A percentile compares a stretch with the other conserved stretches of the same genome.
phyloP scores from a whole-genome alignment of 2,113 vertebrate genomes.

The Tachysurus vachellii region DNA sequence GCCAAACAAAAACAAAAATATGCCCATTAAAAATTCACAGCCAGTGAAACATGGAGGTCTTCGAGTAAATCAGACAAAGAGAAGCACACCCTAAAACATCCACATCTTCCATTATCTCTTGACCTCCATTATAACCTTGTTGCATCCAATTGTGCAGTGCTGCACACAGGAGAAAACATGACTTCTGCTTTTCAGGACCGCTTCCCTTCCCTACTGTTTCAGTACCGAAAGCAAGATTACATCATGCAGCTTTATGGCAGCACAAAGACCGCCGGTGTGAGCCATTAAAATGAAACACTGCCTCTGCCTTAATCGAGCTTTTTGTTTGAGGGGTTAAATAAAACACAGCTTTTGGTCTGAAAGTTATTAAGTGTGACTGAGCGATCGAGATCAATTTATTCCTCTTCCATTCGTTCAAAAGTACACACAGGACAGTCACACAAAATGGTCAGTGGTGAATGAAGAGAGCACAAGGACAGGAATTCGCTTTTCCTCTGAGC shows the following conservation, averaged over 20 bases:
- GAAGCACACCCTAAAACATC: neutral
- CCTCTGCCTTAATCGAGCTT: slow-evolving; percentile 28
- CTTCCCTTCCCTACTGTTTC: neutral
- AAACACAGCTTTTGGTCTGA: slow-evolving; percentile 24
- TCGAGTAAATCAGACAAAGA: slow-evolving; percentile 1
- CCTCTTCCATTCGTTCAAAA: slow-evolving; percentile 17
- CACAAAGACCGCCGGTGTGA: neutral
- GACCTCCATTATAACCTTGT: slow-evolving; percentile 26
- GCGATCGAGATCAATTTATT: slow-evolving; percentile 41
- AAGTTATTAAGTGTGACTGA: slow-evolving; percentile 36
- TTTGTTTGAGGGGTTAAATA: slow-evolving; percentile 36
- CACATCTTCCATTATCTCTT: slow-evolving; percentile 24
- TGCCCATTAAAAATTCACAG: slow-evolving; percentile 5
- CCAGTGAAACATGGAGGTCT: neutral
- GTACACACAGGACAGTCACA: slow-evolving; percentile 18
- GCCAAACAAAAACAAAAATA: neutral
- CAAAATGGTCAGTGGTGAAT: slow-evolving; percentile 44
- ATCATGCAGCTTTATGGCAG: slow-evolving; percentile 19
- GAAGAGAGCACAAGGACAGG: slow-evolving; percentile 34
- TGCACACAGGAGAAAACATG: slow-evolving; percentile 11
- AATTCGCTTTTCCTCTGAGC: slow-evolving; percentile 36
- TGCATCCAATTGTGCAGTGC: slow-evolving; percentile 16
- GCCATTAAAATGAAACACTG: slow-evolving; percentile 30
- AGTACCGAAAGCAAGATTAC: slow-evolving; percentile 30
- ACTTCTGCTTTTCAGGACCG: slow-evolving; percentile 24